Percentiles rank a stretch among this genome's conserved stretches.
These are phyloP conservation scores for Agriopis leucophaearia DNA, from an alignment of 2,888 invertebrate genomes.

Conservation along the genomic window DNA sequence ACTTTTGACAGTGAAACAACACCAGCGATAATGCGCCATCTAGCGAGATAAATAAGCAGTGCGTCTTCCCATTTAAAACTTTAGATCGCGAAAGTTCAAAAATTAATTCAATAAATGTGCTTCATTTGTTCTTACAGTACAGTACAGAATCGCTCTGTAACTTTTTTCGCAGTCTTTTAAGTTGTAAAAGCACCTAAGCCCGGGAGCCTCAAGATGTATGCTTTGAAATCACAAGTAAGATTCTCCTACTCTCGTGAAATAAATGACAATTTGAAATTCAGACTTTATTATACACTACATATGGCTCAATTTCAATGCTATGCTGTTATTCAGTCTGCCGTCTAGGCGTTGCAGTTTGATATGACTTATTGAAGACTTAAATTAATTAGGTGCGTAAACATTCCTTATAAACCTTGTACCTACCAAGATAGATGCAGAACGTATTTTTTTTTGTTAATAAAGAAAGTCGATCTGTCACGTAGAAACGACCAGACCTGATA, in stretches of 20 bases:
- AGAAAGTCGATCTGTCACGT: background rate
- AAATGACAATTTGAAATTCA: background rate
- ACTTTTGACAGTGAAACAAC: too few species aligned
- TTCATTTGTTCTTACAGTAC: too few species aligned
- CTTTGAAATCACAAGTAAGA: too few species aligned
- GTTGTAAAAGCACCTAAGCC: too few species aligned
- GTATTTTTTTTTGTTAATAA: background rate
- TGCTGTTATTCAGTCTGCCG: background rate
- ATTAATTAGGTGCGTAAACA: slow-evolving; percentile 36
- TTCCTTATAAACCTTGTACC: slow-evolving; percentile 43
- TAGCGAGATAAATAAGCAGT: too few species aligned
- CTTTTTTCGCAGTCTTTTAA: too few species aligned
- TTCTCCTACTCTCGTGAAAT: background rate
- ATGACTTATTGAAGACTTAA: slow-evolving; percentile 28
- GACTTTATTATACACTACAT: background rate
- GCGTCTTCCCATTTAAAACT: too few species aligned
- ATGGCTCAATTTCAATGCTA: background rate
- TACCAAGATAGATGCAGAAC: slow-evolving; percentile 22
- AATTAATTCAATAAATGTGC: too few species aligned
- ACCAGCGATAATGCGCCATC: too few species aligned
- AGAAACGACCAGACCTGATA: slow-evolving; percentile 8
- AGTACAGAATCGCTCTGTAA: too few species aligned
- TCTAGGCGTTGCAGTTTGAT: background rate
- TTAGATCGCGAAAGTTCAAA: too few species aligned
- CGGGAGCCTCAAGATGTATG: too few species aligned